A percentile compares a stretch with the other conserved stretches of the same genome.
These are phyloP conservation scores for Megaleporinus macrocephalus DNA, from an alignment of 2,113 vertebrate species.

Conservation along the genomic window DNA sequence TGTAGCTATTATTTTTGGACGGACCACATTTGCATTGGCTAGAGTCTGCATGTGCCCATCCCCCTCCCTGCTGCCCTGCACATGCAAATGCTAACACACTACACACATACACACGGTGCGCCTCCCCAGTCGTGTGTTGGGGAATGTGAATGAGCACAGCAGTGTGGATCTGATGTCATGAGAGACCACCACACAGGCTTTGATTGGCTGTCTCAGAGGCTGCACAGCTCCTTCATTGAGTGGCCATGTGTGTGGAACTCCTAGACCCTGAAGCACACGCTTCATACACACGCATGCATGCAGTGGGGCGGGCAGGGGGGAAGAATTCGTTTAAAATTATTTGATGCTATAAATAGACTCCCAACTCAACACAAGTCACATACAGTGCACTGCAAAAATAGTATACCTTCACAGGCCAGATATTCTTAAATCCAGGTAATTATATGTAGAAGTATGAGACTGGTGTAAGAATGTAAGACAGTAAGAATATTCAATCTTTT, in stretches of 20 bases:
- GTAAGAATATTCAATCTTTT: too few relatives aligned
- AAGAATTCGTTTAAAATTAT: constrained; percentile 4
- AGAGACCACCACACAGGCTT: neutral
- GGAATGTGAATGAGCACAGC: constrained; percentile 5
- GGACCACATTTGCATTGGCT: constrained; percentile 8
- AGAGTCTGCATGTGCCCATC: neutral
- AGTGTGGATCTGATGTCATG: constrained; percentile 13
- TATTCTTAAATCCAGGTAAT: too few relatives aligned
- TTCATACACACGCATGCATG: neutral
- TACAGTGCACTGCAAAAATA: neutral
- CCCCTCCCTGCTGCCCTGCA: neutral
- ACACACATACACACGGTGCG: neutral
- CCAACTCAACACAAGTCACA: neutral
- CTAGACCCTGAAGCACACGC: neutral
- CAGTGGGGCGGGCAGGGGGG: neutral
- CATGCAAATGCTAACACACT: neutral
- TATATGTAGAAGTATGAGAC: too few relatives aligned
- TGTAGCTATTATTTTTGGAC: neutral
- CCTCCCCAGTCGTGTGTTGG: neutral
- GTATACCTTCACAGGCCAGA: too few relatives aligned
- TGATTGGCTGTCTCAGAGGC: constrained; percentile 15
- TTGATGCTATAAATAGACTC: constrained; percentile 31
- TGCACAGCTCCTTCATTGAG: neutral
- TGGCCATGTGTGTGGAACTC: neutral
- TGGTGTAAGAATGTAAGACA: too few relatives aligned